phyloP scores from a whole-genome alignment of 2,113 vertebrate species.

The Glaucomys volans region DNA sequence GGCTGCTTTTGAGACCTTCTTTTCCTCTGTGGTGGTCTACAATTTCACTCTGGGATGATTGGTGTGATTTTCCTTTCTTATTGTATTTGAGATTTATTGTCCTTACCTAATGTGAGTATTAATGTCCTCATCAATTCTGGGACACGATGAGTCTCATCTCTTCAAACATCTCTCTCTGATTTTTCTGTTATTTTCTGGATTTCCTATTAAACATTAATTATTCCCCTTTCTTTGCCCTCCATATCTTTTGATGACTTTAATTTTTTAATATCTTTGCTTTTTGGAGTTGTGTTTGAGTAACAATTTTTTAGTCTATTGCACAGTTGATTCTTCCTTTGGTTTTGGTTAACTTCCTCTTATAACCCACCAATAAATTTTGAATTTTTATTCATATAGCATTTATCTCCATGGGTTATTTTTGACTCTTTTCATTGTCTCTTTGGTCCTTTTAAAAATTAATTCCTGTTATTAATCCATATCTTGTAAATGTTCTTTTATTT shows the following conservation, averaged over 20 bases:
- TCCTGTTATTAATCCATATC: background rate
- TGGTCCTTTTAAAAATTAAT: background rate
- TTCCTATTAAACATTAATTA: background rate
- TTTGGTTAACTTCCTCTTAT: conserved; percentile 21
- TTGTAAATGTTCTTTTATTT: background rate
- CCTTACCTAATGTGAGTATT: background rate
- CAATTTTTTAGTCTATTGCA: background rate
- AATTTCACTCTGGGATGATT: background rate
- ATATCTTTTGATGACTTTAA: background rate
- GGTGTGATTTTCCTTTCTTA: background rate
- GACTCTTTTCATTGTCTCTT: background rate
- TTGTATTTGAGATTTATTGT: background rate
- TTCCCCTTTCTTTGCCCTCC: background rate
- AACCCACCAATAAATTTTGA: background rate
- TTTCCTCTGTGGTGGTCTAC: background rate
- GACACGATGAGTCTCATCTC: background rate
- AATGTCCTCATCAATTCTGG: background rate
- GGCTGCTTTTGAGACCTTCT: background rate
- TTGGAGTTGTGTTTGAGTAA: background rate
- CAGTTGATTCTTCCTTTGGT: background rate
- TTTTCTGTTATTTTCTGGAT: background rate
- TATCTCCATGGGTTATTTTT: background rate
- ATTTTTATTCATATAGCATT: conserved; percentile 29
- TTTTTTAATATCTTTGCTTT: background rate
- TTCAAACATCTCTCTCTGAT: background rate